A percentile compares a stretch with the other conserved stretches of the same genome.
Conservation (phyloP, 2,797 vertebrate species). For the Lagodon rhomboides region DNA sequence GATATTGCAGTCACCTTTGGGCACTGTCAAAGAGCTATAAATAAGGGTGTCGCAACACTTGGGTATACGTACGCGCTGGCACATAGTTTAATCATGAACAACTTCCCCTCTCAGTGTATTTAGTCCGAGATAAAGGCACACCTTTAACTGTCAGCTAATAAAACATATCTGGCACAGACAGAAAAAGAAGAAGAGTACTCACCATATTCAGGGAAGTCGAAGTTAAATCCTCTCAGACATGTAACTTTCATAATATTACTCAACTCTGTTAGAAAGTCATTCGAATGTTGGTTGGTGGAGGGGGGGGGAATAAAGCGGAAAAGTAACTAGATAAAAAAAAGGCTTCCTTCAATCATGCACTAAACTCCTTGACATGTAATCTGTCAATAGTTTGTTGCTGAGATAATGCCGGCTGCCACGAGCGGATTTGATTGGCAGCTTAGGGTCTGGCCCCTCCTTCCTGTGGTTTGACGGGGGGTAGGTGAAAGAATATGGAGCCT, state of each 20-base stretch:
- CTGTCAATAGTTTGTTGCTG: constrained; percentile 93
- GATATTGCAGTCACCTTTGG: constrained; percentile 84
- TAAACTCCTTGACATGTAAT: constrained; percentile 93
- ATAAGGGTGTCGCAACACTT: constrained; percentile 86
- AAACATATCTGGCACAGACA: constrained; percentile 66
- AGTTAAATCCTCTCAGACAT: constrained; percentile 99
- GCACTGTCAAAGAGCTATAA: constrained; percentile 86
- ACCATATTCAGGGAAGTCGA: constrained; percentile 99
- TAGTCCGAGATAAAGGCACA: constrained; percentile 79
- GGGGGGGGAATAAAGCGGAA: constrained; percentile 78
- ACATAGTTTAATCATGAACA: constrained; percentile 81
- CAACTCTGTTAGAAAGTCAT: constrained; percentile 89
- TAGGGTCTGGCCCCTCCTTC: constrained; percentile 89
- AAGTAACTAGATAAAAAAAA: constrained; percentile 85
- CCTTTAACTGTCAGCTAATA: constrained; percentile 81
- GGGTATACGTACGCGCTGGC: constrained; percentile 72
- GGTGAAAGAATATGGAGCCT: constrained; percentile 88
- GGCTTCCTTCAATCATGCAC: constrained; percentile 90
- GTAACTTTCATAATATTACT: constrained; percentile 99
- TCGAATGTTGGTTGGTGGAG: constrained; percentile 82
- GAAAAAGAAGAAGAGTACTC: constrained; percentile 87
- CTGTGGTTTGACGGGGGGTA: constrained; percentile 87
- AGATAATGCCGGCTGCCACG: constrained; percentile 92
- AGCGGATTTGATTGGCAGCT: constrained; percentile 92
- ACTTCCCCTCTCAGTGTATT: constrained; percentile 80